Conservation (phyloP, 2,888 invertebrate species). For the Lysandra coridon region DNA sequence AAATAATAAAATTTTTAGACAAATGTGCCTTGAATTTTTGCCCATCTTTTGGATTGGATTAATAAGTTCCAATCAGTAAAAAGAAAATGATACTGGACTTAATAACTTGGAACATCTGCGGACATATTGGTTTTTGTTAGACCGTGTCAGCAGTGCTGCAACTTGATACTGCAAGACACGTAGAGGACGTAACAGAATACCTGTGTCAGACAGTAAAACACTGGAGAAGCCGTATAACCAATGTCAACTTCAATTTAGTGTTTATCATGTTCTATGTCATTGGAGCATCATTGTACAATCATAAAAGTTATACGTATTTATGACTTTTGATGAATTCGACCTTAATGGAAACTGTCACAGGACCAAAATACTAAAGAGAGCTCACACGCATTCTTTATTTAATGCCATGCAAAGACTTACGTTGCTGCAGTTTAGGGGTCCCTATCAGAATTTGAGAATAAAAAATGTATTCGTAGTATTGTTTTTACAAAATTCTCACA, state of each 20-base stretch:
- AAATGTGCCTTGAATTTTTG: too few relatives aligned
- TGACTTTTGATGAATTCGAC: too few relatives aligned
- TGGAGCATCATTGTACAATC: background rate
- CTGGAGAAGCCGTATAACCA: constrained; percentile 17
- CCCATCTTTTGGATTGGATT: too few relatives aligned
- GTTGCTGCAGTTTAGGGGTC: background rate
- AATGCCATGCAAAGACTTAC: too few relatives aligned
- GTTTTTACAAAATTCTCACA: background rate
- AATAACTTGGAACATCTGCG: background rate
- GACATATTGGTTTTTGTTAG: background rate
- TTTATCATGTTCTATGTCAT: background rate
- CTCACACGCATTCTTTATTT: too few relatives aligned
- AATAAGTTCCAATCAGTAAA: background rate
- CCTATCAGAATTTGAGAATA: background rate
- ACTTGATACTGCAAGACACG: constrained; percentile 11
- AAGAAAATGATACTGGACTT: background rate
- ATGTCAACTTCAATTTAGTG: constrained; percentile 21
- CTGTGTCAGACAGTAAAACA: background rate
- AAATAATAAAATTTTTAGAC: too few relatives aligned
- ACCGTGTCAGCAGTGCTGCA: constrained; percentile 16
- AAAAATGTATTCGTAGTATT: background rate
- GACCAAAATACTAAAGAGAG: too few relatives aligned
- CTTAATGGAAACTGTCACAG: too few relatives aligned
- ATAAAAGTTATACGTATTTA: too few relatives aligned
- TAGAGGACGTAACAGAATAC: constrained; percentile 20